Evolutionary conservation across 2,888 invertebrate genomes (phyloP), one percentile per base, ranked within the genome.

Genomic region (Nasonovia ribisnigri): DNA sequence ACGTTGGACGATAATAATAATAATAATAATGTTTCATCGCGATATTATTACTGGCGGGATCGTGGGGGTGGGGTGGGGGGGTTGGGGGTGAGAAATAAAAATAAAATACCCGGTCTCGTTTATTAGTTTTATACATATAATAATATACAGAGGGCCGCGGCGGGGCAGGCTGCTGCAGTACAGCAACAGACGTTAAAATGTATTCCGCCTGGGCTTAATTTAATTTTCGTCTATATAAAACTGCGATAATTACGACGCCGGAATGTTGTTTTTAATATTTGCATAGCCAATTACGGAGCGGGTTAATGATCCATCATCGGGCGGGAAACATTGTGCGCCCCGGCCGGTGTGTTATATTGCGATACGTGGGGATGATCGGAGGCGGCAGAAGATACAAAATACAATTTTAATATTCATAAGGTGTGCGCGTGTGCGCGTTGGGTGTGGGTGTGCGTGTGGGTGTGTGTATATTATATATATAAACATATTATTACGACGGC

Each of bases 351-450:
- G 48, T 46, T 46, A 86, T 46, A 86, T 16, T 43, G 43, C 43
- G 29, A 43, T 86, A n/a, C 46, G 29, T 16, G 88, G 36, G 54
- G 4, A n/a, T 16, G 20, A 10, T 16, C 0, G 67, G 20, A 36
- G 43, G 67, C 8, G n/a, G 90, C 46, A 67, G 46, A 48, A 90
- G 67, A 89, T 46, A 77, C 67, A 48, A 77, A 48, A 92, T 46
- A 87, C 29, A 36, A 87, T 92, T 92, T 92, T 92, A 92, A 92
- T 92, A 92, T 92, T 92, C 92, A 92, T 92, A 87, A 92, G 91
- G 86, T 46, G 54, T 43, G 29, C 42, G 42, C 24, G 51, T 16
- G 67, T 24, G 67, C 16, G 48, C 13, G 43, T 54, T 54, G 88
- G 48, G 20, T 88, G 10, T 36, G 36, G 3, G 20, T 20, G 2